Evolutionary conservation across 2,113 vertebrate species (phyloP).

Genomic region (Antennarius striatus): DNA sequence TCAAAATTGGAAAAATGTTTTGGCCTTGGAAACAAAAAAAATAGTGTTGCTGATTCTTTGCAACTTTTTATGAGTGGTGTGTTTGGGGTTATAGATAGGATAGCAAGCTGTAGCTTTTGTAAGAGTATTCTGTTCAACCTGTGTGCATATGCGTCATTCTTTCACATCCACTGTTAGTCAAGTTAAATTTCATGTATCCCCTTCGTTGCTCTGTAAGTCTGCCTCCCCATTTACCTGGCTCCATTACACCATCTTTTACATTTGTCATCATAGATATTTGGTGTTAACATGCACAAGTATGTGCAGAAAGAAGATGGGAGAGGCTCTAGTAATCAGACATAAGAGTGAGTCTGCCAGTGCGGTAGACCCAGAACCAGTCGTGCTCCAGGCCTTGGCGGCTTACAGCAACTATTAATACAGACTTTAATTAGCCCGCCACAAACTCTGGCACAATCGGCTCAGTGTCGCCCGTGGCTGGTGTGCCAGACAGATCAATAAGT

Average conservation of each 20-base stretch:
- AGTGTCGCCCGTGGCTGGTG: conserved; percentile 70
- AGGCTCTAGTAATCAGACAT: conserved; percentile 52
- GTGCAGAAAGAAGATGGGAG: conserved; percentile 4
- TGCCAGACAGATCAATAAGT: conserved; percentile 77
- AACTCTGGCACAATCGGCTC: conserved; percentile 71
- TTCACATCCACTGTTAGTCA: conserved; percentile 63
- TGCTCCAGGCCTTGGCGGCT: conserved; percentile 55
- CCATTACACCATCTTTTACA: conserved; percentile 29
- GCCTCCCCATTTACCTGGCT: conserved; percentile 49
- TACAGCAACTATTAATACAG: conserved; percentile 79
- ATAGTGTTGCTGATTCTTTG: conserved; percentile 25
- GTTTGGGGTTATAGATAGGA: conserved; percentile 7
- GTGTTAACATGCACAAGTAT: conserved; percentile 31
- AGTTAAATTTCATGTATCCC: conserved; percentile 41
- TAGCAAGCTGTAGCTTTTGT: too few relatives aligned
- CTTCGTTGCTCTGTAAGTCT: conserved; percentile 11
- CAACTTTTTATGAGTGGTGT: conserved; percentile 33
- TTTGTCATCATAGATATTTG: conserved; percentile 55
- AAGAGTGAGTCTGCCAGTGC: conserved; percentile 56
- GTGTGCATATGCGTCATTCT: conserved; percentile 21
- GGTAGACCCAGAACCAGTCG: conserved; percentile 40
- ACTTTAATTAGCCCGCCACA: conserved; percentile 78
- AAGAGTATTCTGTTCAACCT: too few relatives aligned
- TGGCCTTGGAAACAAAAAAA: conserved; percentile 8
- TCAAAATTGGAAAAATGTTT: conserved; percentile 13